phyloP scores from a whole-genome alignment of 2,888 invertebrate genomes.

The Mythimna ferrago region DNA sequence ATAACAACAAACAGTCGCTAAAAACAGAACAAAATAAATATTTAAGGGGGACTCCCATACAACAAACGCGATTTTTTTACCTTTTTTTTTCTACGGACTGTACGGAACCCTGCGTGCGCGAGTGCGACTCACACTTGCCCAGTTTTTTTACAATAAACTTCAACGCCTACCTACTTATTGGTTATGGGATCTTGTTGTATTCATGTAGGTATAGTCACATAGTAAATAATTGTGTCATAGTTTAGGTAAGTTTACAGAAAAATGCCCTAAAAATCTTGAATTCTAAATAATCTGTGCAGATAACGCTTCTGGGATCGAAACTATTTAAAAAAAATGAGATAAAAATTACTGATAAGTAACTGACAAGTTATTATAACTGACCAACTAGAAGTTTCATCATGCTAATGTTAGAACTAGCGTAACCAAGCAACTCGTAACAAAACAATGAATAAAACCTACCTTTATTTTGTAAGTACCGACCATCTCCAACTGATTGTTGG shows the following conservation, averaged over 20 bases:
- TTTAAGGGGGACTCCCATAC: no score
- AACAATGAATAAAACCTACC: constrained; percentile 59
- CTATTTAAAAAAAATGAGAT: constrained; percentile 9
- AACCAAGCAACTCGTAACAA: constrained; percentile 28
- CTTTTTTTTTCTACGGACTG: no score
- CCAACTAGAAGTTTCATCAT: neutral
- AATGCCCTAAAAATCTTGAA: neutral
- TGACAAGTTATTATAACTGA: neutral
- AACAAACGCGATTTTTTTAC: no score
- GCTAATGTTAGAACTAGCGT: neutral
- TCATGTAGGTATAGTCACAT: neutral
- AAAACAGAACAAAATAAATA: no score
- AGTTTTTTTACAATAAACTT: no score
- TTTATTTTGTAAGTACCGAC: constrained; percentile 66
- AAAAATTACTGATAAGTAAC: neutral
- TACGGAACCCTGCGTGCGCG: no score
- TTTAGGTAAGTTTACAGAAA: neutral
- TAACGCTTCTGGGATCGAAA: neutral
- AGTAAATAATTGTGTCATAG: neutral
- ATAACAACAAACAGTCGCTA: no score
- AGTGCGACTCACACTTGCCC: no score
- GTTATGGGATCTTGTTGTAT: neutral
- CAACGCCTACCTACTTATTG: neutral
- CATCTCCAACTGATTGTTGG: constrained; percentile 54
- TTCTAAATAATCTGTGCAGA: neutral